Conservation (phyloP, 2,888 invertebrate genomes). For the Nasonovia ribisnigri region DNA sequence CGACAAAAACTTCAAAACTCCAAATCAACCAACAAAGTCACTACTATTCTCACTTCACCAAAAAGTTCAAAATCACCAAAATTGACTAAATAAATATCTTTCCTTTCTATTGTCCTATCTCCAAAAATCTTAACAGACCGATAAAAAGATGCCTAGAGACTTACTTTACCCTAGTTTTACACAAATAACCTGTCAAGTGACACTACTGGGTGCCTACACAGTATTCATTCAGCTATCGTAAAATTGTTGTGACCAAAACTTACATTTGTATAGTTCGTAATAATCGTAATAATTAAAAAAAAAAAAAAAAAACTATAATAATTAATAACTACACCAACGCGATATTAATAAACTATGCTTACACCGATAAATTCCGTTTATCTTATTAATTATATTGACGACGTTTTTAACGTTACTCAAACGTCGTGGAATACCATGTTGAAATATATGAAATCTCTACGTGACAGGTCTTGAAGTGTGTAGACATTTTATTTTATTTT, state of each 20-base stretch:
- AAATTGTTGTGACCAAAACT: too few species aligned
- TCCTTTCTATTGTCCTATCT: not conserved
- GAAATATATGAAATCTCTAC: not conserved
- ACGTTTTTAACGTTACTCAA: not conserved
- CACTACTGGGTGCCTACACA: too few species aligned
- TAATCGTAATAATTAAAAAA: not conserved
- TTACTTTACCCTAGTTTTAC: too few species aligned
- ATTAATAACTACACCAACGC: not conserved
- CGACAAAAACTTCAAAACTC: not conserved
- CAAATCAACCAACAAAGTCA: not conserved
- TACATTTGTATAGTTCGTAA: too few species aligned
- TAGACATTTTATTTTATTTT: not conserved
- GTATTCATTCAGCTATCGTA: too few species aligned
- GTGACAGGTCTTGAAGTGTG: not conserved
- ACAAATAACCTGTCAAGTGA: too few species aligned
- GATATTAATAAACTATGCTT: not conserved
- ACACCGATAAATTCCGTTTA: not conserved
- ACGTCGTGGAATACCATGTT: not conserved
- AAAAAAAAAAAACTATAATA: not conserved
- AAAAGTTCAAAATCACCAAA: not conserved
- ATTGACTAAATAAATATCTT: not conserved
- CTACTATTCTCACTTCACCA: not conserved
- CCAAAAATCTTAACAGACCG: not conserved
- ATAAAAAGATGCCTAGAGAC: too few species aligned
- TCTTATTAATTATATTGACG: not conserved